Evolutionary conservation across 2,888 invertebrate species (phyloP).

Genomic region (Timandra comae): DNA sequence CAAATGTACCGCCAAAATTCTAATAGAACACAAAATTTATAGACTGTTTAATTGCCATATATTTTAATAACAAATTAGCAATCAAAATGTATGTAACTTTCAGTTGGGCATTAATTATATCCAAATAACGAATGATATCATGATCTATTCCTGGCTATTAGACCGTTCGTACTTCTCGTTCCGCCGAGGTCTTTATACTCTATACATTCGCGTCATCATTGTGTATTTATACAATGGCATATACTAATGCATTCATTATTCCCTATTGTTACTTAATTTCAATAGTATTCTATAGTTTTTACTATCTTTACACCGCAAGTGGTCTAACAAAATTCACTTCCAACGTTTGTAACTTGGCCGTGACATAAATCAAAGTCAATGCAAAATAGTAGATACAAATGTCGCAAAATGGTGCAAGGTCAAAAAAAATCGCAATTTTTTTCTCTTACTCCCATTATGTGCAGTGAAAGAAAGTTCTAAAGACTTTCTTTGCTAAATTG

Average conservation of each 20-base stretch:
- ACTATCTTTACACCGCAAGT: constrained; percentile 58
- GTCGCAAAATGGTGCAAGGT: constrained; percentile 62
- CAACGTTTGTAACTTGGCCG: constrained; percentile 3
- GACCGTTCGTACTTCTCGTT: constrained; percentile 43
- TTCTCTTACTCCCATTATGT: constrained; percentile 38
- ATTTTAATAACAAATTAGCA: no score
- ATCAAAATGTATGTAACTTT: constrained; percentile 13
- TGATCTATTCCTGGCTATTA: constrained; percentile 57
- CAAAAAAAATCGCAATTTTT: constrained; percentile 37
- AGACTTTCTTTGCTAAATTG: constrained; percentile 53
- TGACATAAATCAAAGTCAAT: constrained; percentile 60
- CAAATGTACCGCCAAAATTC: no score
- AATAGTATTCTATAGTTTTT: constrained; percentile 38
- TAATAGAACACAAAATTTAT: no score
- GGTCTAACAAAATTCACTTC: constrained; percentile 28
- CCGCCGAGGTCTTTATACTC: constrained; percentile 54
- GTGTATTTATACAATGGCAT: constrained; percentile 39
- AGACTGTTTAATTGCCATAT: no score
- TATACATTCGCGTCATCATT: constrained; percentile 37
- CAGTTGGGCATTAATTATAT: no score
- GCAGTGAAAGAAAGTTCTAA: constrained; percentile 43
- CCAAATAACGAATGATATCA: constrained; percentile 47
- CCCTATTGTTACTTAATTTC: constrained; percentile 34
- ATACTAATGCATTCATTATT: constrained; percentile 49
- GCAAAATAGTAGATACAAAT: constrained; percentile 65